Evolutionary conservation across 2,888 invertebrate genomes (phyloP), one percentile per base, ranked within the genome.

Genomic region (Helobdella robusta): DNA sequence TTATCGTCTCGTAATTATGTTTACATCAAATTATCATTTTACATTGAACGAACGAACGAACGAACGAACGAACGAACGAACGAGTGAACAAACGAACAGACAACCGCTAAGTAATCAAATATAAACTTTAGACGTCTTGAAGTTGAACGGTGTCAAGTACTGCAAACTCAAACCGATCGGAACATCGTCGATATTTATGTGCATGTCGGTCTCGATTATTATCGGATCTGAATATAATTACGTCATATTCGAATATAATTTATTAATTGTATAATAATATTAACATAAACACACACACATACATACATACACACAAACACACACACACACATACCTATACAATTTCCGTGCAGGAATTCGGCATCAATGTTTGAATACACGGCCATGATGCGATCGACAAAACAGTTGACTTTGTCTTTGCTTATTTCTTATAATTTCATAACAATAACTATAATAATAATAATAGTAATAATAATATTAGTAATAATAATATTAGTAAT

Each of bases 91-190:
- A n/a, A n/a, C n/a, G n/a, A n/a, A n/a, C n/a, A n/a, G n/a, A n/a
- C n/a, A n/a, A n/a, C n/a, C n/a, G n/a, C n/a, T n/a, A n/a, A n/a
- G n/a, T n/a, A n/a, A n/a, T n/a, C n/a, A n/a, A n/a, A n/a, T n/a
- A n/a, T n/a, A 5, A 6, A 54, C 54, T 23, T 54, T 54, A 6
- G 54, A 54, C 18, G 54, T 32, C 20, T 32, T 68, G 66, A 75
- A 76, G 36, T 72, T 69, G 70, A 76, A 76, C 0, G 76, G 76
- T 28, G 74, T 71, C 59, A 70, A 68, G 23, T 68, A 67, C 68
- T 76, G 76, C n/a, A 76, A 69, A 35, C 72, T 73, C 28, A 76
- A 68, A 8, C 76, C 76, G 56, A 76, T 72, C 3, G 74, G 74
- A 15, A 76, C 75, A 64, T 76, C 76, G 64, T 76, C 76, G 18